phyloP scores from a whole-genome alignment of 2,888 invertebrate genomes.

The Drosophila melanosoma region DNA sequence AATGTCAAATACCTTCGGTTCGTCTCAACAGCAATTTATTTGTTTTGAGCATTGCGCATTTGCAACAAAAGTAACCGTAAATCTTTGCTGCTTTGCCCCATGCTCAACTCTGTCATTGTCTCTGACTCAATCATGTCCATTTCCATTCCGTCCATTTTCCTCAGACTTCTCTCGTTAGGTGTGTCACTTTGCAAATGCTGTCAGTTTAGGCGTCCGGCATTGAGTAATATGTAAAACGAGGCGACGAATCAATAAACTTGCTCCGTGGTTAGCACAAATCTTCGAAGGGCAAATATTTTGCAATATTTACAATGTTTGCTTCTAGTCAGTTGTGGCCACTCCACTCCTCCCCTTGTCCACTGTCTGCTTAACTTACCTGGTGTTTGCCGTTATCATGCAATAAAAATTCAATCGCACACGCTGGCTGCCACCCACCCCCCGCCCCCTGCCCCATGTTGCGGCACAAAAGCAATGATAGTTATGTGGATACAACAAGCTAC shows the following conservation, averaged over 20 bases:
- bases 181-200: conserved; percentile 70
- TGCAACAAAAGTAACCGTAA: conserved; percentile 9
- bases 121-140: conserved; percentile 12
- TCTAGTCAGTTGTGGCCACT: conserved; percentile 1
- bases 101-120: conserved; percentile 8
- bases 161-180: conserved; percentile 44
- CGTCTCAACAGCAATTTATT: background rate
- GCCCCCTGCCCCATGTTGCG: background rate
- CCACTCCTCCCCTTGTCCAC: too few species aligned
- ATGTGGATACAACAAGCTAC: conserved; percentile 62
- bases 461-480: conserved; percentile 68
- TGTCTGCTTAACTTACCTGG: conserved; percentile 55
- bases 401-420: conserved; percentile 78
- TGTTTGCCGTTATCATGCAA: conserved; percentile 71
- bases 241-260: conserved; percentile 69
- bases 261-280: conserved; percentile 67
- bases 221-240: conserved; percentile 46
- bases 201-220: conserved; percentile 59
- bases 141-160: conserved; percentile 11
- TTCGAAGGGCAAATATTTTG: conserved; percentile 67
- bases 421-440: background rate
- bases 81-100: conserved; percentile 3
- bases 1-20: background rate
- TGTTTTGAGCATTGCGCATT: conserved; percentile 4
- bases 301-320: conserved; percentile 68